Evolutionary conservation across 1,140 invertebrate species (phyloP).

Genomic region (Caenorhabditis inopinata): DNA sequence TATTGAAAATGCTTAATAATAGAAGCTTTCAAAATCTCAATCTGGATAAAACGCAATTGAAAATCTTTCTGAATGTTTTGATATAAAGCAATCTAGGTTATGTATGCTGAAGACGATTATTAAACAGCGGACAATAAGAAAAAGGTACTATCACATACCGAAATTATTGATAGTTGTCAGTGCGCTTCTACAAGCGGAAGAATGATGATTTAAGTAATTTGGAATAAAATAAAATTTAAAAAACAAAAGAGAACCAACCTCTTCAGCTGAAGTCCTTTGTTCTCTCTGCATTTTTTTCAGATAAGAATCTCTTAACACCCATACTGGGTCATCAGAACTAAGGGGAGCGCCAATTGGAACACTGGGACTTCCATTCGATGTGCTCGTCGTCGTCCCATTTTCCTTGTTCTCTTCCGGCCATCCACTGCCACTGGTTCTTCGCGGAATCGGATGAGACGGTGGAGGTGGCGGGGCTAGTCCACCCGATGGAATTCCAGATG

Average conservation of each 20-base stretch:
- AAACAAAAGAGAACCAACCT: background rate
- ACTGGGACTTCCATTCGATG: background rate
- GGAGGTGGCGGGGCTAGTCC: slow-evolving; percentile 38
- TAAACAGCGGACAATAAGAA: too few species aligned
- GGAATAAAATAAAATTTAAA: too few species aligned
- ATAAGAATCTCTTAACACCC: slow-evolving; percentile 63
- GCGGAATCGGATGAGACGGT: slow-evolving; percentile 37
- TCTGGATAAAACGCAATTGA: too few species aligned
- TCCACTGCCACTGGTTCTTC: background rate
- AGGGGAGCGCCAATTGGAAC: background rate
- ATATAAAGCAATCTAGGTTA: too few species aligned
- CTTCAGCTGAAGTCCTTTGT: slow-evolving; percentile 49
- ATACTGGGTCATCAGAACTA: slow-evolving; percentile 55
- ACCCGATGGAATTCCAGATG: background rate
- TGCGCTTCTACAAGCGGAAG: too few species aligned
- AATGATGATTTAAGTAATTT: too few species aligned
- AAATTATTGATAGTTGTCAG: too few species aligned
- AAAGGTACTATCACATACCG: too few species aligned
- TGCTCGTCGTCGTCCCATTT: slow-evolving; percentile 43
- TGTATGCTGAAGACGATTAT: too few species aligned
- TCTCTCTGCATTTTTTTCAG: slow-evolving; percentile 61
- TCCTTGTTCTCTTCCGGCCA: slow-evolving; percentile 56
- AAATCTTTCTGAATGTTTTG: too few species aligned
- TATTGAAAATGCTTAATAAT: too few species aligned
- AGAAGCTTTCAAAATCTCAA: too few species aligned